These are phyloP conservation scores for Melangyna quadrimaculata DNA, from an alignment of 2,888 invertebrate genomes.

Conservation along the genomic window DNA sequence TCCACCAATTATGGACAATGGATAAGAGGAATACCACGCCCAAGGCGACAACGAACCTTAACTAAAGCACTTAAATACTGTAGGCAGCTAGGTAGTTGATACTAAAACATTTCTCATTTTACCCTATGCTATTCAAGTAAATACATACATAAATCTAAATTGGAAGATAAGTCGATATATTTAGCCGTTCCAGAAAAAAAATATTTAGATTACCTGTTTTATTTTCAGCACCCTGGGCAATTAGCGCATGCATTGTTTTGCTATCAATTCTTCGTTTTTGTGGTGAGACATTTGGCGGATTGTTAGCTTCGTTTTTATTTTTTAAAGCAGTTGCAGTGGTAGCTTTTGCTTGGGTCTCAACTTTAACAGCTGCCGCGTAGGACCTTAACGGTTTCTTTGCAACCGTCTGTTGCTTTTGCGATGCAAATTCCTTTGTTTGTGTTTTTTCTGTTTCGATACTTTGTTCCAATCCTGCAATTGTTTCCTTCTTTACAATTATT, in stretches of 20 bases:
- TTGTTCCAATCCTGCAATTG: slow-evolving; percentile 53
- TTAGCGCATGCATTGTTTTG: slow-evolving; percentile 84
- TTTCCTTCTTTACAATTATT: slow-evolving; percentile 76
- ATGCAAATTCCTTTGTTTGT: slow-evolving; percentile 37
- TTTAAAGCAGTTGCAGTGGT: slow-evolving; percentile 54
- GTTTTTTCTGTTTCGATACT: slow-evolving; percentile 52
- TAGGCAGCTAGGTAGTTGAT: too few species aligned
- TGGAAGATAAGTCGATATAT: too few species aligned
- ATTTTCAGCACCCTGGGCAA: slow-evolving; percentile 84
- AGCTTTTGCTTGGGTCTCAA: slow-evolving; percentile 40
- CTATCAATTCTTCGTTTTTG: slow-evolving; percentile 83
- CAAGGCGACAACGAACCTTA: too few species aligned
- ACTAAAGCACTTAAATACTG: too few species aligned
- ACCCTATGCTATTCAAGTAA: too few species aligned
- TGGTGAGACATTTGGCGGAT: slow-evolving; percentile 69
- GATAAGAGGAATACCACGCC: too few species aligned
- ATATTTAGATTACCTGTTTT: slow-evolving; percentile 81
- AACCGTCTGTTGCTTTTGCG: neutral
- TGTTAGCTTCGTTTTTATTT: slow-evolving; percentile 7
- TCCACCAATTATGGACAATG: too few species aligned
- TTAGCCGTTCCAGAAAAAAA: too few species aligned
- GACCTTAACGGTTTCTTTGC: slow-evolving; percentile 49
- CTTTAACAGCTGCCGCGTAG: slow-evolving; percentile 5
- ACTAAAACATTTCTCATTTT: too few species aligned
- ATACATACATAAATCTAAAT: too few species aligned